These are phyloP conservation scores for Perccottus glenii DNA, from an alignment of 2,113 vertebrate genomes.

Conservation along the genomic window DNA sequence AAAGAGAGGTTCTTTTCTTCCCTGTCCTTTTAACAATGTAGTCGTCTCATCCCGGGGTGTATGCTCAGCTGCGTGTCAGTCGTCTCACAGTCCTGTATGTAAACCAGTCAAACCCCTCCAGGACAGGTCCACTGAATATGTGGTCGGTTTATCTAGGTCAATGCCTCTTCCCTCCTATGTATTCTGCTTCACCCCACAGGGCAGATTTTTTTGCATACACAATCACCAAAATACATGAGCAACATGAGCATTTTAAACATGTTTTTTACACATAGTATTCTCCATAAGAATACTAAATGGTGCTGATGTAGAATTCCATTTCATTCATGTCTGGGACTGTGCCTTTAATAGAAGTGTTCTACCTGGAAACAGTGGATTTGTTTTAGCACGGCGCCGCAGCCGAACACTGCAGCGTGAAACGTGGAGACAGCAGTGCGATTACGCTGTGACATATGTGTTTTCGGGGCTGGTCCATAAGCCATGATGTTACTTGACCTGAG, in stretches of 20 bases:
- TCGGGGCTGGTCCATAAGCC: constrained; percentile 18
- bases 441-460: constrained; percentile 25
- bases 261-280: constrained; percentile 52
- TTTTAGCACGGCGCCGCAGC: constrained; percentile 7
- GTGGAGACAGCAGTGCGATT: constrained; percentile 12
- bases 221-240: constrained; percentile 58
- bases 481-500: constrained; percentile 41
- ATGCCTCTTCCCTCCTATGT: constrained; percentile 57
- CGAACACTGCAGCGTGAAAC: constrained; percentile 3
- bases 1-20: too few relatives aligned
- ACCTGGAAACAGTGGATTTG: constrained; percentile 11
- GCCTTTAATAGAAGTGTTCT: constrained; percentile 18
- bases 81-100: constrained; percentile 61
- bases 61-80: constrained; percentile 49
- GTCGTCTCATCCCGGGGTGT: constrained; percentile 40
- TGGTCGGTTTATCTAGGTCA: constrained; percentile 84
- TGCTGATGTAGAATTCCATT: constrained; percentile 28
- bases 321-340: constrained; percentile 23
- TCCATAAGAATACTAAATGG: constrained; percentile 56
- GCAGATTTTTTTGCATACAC: constrained; percentile 62
- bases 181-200: constrained; percentile 65
- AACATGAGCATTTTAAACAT: constrained; percentile 53
- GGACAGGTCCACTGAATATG: constrained; percentile 78
- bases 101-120: constrained; percentile 78
- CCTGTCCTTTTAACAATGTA: too few relatives aligned